Percentiles rank a stretch among this genome's conserved stretches.
Evolutionary conservation across 2,888 invertebrate genomes (phyloP).

Genomic region (Stenoptilia bipunctidactyla): DNA sequence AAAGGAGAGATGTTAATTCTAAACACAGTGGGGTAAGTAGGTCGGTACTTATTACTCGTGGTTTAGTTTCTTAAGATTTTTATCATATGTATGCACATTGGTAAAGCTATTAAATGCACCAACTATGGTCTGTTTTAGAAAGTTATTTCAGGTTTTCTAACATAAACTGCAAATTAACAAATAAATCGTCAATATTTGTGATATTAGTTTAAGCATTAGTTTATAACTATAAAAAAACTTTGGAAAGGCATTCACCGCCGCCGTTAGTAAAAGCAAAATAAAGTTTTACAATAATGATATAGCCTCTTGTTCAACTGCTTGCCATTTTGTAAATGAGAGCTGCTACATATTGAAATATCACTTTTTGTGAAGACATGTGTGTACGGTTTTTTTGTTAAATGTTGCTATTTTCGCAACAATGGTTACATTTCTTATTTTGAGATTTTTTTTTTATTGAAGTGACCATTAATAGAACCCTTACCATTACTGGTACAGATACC

Average conservation of each 20-base stretch:
- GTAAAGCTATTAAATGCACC: too few relatives aligned
- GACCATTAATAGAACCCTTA: conserved; percentile 3
- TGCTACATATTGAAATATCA: neutral
- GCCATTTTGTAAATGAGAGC: conserved; percentile 2
- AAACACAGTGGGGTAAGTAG: too few relatives aligned
- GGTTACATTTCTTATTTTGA: conserved; percentile 2
- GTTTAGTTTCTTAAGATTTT: too few relatives aligned
- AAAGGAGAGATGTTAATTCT: too few relatives aligned
- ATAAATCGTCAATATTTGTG: too few relatives aligned
- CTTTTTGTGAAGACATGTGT: neutral
- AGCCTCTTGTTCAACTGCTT: conserved; percentile 1
- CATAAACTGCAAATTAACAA: too few relatives aligned
- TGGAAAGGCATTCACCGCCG: neutral
- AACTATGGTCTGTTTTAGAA: too few relatives aligned
- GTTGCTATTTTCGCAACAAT: neutral
- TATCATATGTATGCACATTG: too few relatives aligned
- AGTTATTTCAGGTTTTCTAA: too few relatives aligned
- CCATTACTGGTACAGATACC: conserved; percentile 4
- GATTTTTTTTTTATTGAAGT: neutral
- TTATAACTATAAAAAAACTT: neutral
- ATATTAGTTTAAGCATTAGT: too few relatives aligned
- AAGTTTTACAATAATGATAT: neutral
- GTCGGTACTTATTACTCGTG: too few relatives aligned
- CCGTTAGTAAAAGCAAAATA: too few relatives aligned
- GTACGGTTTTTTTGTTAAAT: neutral